These are phyloP conservation scores for Diploptera punctata DNA, from an alignment of 2,888 invertebrate genomes.

Conservation along the genomic window DNA sequence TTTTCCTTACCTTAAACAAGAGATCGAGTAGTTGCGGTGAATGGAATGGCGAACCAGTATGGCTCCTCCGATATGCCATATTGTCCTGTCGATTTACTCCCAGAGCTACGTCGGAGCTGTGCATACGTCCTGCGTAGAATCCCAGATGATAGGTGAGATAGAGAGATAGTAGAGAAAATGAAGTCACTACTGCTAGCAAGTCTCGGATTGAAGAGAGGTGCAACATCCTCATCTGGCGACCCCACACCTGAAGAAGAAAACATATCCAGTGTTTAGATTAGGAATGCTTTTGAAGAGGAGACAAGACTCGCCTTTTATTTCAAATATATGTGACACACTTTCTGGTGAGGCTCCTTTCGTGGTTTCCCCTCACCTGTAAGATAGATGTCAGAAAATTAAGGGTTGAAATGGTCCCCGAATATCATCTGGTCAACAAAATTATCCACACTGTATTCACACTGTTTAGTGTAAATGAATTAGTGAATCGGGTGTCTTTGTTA, in stretches of 20 bases:
- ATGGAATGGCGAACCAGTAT: slow-evolving; percentile 2
- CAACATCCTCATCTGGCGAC: background rate
- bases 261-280: too few species aligned
- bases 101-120: background rate
- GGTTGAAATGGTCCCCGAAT: too few species aligned
- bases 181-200: slow-evolving; percentile 32
- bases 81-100: background rate
- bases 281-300: too few species aligned
- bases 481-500: too few species aligned
- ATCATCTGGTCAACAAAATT: too few species aligned
- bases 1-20: slow-evolving; percentile 20
- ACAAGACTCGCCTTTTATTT: too few species aligned
- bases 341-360: too few species aligned
- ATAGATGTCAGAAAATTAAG: too few species aligned
- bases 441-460: too few species aligned
- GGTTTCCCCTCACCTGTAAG: too few species aligned
- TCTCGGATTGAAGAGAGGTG: slow-evolving; percentile 30
- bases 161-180: slow-evolving; percentile 37
- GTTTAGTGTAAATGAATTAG: too few species aligned
- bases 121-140: slow-evolving; percentile 14
- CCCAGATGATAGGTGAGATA: slow-evolving; percentile 37
- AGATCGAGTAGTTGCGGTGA: slow-evolving; percentile 8
- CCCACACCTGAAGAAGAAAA: background rate
- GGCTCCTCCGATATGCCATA: background rate
- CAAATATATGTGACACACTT: too few species aligned